Evolutionary conservation across 1,140 invertebrate genomes (phyloP).

Genomic region (Ceratitis capitata): DNA sequence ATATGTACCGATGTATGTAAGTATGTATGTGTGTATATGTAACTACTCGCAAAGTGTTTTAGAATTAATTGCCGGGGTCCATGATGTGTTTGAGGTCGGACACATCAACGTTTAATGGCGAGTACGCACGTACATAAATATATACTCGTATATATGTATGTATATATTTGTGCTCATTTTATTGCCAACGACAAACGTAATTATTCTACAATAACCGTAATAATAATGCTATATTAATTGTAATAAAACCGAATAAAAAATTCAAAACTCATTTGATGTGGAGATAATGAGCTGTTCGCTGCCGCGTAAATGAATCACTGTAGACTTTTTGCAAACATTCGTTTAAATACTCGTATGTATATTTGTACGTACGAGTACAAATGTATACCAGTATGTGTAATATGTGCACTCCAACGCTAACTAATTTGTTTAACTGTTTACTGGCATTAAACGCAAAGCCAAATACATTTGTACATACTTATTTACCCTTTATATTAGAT

Average conservation of each 20-base stretch:
- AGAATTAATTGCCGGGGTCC: background rate
- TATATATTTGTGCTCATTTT: background rate
- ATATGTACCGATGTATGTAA: background rate
- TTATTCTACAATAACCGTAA: constrained; percentile 6
- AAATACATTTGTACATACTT: too few species aligned
- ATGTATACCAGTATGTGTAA: too few species aligned
- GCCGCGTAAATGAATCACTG: background rate
- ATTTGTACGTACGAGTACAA: background rate
- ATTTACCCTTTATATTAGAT: too few species aligned
- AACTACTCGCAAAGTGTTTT: background rate
- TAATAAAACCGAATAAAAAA: background rate
- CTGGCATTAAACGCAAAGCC: too few species aligned
- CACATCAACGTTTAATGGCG: background rate
- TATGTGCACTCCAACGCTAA: too few species aligned
- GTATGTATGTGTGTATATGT: background rate
- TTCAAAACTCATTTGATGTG: background rate
- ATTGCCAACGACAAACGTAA: background rate
- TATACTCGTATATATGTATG: too few species aligned
- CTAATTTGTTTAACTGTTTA: background rate
- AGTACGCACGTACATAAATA: background rate
- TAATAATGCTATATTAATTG: background rate
- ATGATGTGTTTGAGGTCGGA: background rate
- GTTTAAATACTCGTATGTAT: background rate
- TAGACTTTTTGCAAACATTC: background rate
- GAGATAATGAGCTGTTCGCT: too few species aligned